phyloP scores from a whole-genome alignment of 2,797 vertebrate species.

The Acanthis flammea region DNA sequence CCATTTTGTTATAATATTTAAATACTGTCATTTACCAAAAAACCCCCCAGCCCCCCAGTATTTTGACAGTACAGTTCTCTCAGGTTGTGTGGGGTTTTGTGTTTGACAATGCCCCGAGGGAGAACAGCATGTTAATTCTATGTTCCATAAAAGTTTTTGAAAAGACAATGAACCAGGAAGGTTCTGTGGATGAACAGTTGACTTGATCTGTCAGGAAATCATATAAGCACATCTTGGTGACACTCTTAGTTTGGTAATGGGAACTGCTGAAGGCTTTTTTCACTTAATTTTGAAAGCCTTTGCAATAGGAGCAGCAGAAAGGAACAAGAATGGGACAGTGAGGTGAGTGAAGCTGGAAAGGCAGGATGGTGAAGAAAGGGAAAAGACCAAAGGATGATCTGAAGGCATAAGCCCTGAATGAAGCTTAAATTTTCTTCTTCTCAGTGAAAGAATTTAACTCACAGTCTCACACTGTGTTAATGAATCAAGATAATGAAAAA shows the following conservation, averaged over 20 bases:
- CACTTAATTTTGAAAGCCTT: background rate
- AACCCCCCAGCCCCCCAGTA: rapidly evolving
- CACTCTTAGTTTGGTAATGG: background rate
- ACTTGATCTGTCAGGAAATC: background rate
- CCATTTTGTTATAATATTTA: background rate
- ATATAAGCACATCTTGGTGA: background rate
- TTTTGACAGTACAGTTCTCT: background rate
- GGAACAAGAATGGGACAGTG: background rate
- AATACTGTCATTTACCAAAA: background rate
- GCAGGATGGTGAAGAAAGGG: background rate
- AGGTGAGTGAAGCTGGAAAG: background rate
- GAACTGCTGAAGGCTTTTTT: background rate
- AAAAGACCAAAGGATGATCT: background rate
- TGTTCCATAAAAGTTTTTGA: background rate
- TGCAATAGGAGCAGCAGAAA: background rate
- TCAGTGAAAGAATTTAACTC: background rate
- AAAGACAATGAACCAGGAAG: background rate
- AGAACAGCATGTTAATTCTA: background rate
- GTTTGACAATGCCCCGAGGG: background rate
- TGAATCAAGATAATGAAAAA: background rate
- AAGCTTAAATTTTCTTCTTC: background rate
- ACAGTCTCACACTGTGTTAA: background rate
- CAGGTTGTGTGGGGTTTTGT: background rate
- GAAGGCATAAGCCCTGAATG: background rate
- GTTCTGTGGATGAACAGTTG: background rate